Percentiles rank a stretch among this genome's conserved stretches.
phyloP scores from a whole-genome alignment of 2,797 vertebrate genomes.

The Poeciliopsis infans region DNA sequence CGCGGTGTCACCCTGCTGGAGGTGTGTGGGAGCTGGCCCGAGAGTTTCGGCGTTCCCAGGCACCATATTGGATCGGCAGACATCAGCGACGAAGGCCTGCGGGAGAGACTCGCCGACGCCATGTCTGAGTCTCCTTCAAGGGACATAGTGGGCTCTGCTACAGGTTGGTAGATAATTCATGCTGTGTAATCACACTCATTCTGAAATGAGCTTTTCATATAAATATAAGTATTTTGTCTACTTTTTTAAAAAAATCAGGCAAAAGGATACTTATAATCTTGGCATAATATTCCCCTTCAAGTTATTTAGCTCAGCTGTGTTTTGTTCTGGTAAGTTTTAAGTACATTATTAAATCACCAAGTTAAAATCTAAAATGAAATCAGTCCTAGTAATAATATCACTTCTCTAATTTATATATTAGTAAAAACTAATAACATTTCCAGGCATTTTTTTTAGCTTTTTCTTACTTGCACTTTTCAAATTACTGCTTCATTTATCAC shows the following conservation, averaged over 20 bases:
- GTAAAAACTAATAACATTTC: background rate
- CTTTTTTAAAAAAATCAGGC: background rate
- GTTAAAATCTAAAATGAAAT: background rate
- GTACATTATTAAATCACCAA: background rate
- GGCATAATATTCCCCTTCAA: background rate
- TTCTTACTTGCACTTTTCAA: background rate
- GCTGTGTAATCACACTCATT: constrained; percentile 1
- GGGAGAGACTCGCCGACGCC: constrained; percentile 94
- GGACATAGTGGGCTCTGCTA: constrained; percentile 92
- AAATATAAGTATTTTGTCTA: background rate
- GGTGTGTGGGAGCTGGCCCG: constrained; percentile 98
- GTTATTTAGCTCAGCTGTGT: background rate
- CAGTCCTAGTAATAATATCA: background rate
- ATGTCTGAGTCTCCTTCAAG: constrained; percentile 97
- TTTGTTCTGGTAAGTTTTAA: background rate
- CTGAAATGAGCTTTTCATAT: background rate
- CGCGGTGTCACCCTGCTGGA: constrained; percentile 95
- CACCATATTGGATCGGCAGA: constrained; percentile 89
- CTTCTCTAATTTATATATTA: background rate
- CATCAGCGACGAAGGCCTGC: constrained; percentile 91
- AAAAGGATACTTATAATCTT: background rate
- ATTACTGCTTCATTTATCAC: background rate
- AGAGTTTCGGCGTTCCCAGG: constrained; percentile 90
- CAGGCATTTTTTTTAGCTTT: background rate
- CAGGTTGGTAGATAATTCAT: constrained; percentile 82